Conservation (phyloP, 2,113 vertebrate genomes). For the Elephas maximus region DNA sequence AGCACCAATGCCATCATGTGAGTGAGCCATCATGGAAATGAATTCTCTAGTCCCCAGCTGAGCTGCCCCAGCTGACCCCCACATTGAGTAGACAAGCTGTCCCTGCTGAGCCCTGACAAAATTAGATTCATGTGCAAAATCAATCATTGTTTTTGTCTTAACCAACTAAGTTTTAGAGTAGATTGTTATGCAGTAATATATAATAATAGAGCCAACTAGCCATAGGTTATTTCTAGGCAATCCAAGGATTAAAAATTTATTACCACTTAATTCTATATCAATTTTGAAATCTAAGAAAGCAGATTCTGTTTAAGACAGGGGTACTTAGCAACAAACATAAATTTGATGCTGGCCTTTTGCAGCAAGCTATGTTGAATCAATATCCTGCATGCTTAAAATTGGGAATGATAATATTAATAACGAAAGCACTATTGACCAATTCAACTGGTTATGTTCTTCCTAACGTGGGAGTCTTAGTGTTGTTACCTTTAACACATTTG, state of each 20-base stretch:
- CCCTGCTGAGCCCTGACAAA: neutral
- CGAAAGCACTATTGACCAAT: slow-evolving; percentile 18
- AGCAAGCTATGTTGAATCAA: slow-evolving; percentile 44
- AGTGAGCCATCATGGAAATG: neutral
- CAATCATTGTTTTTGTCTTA: slow-evolving; percentile 16
- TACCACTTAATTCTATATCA: slow-evolving; percentile 40
- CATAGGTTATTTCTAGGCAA: neutral
- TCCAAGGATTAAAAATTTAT: neutral
- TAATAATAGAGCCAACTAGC: neutral
- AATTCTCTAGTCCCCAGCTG: neutral
- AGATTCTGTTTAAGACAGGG: slow-evolving; percentile 5
- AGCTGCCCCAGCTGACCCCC: neutral
- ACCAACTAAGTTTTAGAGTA: slow-evolving; percentile 16
- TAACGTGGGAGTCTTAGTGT: neutral
- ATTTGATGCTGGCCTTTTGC: slow-evolving; percentile 29
- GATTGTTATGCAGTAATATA: neutral
- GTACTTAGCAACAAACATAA: neutral
- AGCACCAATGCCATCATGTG: neutral
- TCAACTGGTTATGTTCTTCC: slow-evolving; percentile 30
- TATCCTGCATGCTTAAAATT: slow-evolving; percentile 28
- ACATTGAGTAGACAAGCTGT: neutral
- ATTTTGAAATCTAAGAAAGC: slow-evolving; percentile 39
- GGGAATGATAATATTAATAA: slow-evolving; percentile 46
- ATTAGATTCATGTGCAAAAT: slow-evolving; percentile 8
- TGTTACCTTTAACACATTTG: slow-evolving; percentile 17